phyloP scores from a whole-genome alignment of 2,888 invertebrate genomes.

The Sphinx pinastri region DNA sequence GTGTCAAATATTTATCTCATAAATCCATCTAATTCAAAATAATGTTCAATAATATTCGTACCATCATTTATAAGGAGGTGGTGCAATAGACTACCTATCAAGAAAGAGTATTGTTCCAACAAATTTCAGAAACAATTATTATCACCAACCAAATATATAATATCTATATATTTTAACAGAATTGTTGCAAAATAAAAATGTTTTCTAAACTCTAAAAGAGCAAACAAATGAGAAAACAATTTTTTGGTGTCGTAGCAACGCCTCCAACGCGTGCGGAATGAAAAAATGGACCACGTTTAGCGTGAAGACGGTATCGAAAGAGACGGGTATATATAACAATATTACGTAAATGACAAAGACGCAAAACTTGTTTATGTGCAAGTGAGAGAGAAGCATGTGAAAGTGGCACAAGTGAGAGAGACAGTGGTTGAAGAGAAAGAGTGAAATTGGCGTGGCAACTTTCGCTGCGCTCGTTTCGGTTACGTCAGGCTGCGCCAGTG shows the following conservation, averaged over 20 bases:
- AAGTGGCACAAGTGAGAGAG: constrained; percentile 52
- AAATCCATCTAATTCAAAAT: constrained; percentile 32
- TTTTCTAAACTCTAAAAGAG: constrained; percentile 43
- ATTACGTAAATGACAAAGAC: constrained; percentile 51
- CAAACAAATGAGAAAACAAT: constrained; percentile 67
- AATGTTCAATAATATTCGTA: not conserved
- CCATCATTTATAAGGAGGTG: not conserved
- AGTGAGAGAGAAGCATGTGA: constrained; percentile 48
- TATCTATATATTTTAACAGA: not conserved
- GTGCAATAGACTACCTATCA: constrained; percentile 1
- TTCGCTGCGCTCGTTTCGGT: constrained; percentile 80
- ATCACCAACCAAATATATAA: too few relatives aligned
- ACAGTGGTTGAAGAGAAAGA: constrained; percentile 66
- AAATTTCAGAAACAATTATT: constrained; percentile 1
- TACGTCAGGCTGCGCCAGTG: constrained; percentile 61
- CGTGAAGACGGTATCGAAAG: constrained; percentile 67
- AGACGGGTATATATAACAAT: constrained; percentile 55
- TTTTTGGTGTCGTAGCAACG: constrained; percentile 66
- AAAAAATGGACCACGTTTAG: constrained; percentile 67
- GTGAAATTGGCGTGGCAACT: constrained; percentile 80
- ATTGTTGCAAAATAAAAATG: constrained; percentile 37
- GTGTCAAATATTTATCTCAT: constrained; percentile 20
- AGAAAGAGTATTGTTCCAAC: not conserved
- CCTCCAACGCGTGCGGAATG: constrained; percentile 71
- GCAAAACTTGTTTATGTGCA: constrained; percentile 48